These are phyloP conservation scores for Stenurella melanura DNA, from an alignment of 2,888 invertebrate genomes.

Conservation along the genomic window DNA sequence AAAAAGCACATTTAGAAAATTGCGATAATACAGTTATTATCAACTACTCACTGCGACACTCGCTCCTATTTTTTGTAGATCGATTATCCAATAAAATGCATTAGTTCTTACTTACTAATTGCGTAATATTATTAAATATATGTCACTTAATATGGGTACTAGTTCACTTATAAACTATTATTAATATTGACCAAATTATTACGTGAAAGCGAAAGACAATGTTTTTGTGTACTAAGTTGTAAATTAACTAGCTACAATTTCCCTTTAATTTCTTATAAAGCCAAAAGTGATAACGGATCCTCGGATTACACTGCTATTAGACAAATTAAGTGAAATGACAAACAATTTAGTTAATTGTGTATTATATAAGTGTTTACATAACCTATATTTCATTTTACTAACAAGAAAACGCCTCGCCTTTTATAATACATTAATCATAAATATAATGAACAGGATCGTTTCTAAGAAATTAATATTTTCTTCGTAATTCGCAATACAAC, in stretches of 20 bases:
- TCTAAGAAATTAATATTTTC: conserved; percentile 25
- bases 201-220: background rate
- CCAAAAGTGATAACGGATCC: background rate
- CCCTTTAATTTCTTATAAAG: conserved; percentile 4
- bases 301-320: background rate
- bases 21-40: background rate
- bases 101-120: background rate
- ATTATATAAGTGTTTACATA: conserved; percentile 28
- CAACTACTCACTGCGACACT: background rate
- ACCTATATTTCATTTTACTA: conserved; percentile 20
- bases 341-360: conserved; percentile 33
- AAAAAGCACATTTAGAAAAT: too few relatives aligned
- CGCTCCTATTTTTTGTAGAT: background rate
- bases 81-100: background rate
- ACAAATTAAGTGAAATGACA: conserved; percentile 10
- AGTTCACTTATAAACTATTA: background rate
- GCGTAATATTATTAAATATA: too few relatives aligned
- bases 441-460: conserved; percentile 26
- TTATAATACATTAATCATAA: conserved; percentile 27
- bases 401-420: conserved; percentile 7
- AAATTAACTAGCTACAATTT: conserved; percentile 1
- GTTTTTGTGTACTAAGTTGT: background rate
- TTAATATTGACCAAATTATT: background rate
- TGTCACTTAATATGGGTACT: background rate
- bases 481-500: conserved; percentile 13